Evolutionary conservation across 2,113 vertebrate species (phyloP), one percentile per base, ranked within the genome.

Genomic region (Bagarius yarrelli): DNA sequence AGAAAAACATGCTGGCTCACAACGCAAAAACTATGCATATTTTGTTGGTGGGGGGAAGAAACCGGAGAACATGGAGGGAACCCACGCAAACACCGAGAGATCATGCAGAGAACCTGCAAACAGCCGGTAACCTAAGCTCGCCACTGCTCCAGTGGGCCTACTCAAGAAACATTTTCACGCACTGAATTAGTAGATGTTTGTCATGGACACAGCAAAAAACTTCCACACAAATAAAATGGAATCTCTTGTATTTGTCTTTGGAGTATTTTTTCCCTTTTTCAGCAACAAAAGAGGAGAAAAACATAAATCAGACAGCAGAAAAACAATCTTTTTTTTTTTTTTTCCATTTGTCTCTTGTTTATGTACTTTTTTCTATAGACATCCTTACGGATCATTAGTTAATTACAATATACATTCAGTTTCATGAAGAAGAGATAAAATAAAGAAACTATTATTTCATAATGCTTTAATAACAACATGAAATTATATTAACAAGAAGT

Each of bases 301-400:
- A 70, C 67, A 50, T 47, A 69, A 69, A 69, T 1, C 12, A 67
- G 36, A 69, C 21, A 69, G 66, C 66, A 69, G 36, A 34, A 69
- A 34, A 66, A 36, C 36, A 3, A 23, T 0, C 4, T 11, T 66
- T 67, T 67, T 69, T 9, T 63, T 34, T 63, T 32, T 18, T 3
- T 5, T 6, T 18, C 34, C 63, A 66, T 32, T 12, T 23, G 63
- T 4, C 36, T 36, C 23, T 23, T 6, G 8, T 19, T 64, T 64
- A 32, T 32, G 30, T 16, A 32, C 8, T 32, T 2, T 5, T 63
- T 16, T 5, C 30, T 63, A 32, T 66, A 12, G 18, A 66, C 32
- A 23, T 66, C 16, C 27, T 34, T 64, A 32, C 5, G 2, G 1
- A 19, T 60, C 27, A 25, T 27, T 60, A 32, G 27, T 63, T 63